phyloP scores from a whole-genome alignment of 2,888 invertebrate genomes.

The Clusia tigrina region DNA sequence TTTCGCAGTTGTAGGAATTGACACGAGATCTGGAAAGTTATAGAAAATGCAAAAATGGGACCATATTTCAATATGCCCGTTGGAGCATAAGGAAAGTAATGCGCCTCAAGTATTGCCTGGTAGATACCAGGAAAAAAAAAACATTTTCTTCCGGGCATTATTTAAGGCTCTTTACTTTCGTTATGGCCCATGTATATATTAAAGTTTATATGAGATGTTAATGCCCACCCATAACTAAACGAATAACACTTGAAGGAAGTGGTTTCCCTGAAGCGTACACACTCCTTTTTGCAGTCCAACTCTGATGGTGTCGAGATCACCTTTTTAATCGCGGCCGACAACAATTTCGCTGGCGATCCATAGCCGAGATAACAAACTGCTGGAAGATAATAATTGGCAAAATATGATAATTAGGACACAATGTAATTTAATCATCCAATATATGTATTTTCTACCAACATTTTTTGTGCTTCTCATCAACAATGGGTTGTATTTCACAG shows the following conservation, averaged over 20 bases:
- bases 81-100: neutral
- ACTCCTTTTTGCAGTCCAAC: constrained; percentile 75
- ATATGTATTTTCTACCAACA: constrained; percentile 46
- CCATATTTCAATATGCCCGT: neutral
- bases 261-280: constrained; percentile 67
- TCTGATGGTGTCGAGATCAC: constrained; percentile 73
- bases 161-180: too few relatives aligned
- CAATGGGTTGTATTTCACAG: constrained; percentile 74
- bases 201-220: neutral
- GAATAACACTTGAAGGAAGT: constrained; percentile 77
- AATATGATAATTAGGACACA: neutral
- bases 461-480: constrained; percentile 64
- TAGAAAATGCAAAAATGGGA: neutral
- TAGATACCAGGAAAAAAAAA: neutral
- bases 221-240: constrained; percentile 74
- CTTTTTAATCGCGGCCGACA: constrained; percentile 72
- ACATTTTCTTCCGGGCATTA: constrained; percentile 16
- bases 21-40: constrained; percentile 52
- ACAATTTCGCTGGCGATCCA: constrained; percentile 76
- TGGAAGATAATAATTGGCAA: constrained; percentile 35
- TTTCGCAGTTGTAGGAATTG: constrained; percentile 72
- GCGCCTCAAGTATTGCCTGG: neutral
- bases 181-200: neutral
- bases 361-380: constrained; percentile 81
- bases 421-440: neutral